Percentiles rank a stretch among this genome's conserved stretches.
phyloP scores from a whole-genome alignment of 2,797 vertebrate species.

The Thripadectes ignobilis region DNA sequence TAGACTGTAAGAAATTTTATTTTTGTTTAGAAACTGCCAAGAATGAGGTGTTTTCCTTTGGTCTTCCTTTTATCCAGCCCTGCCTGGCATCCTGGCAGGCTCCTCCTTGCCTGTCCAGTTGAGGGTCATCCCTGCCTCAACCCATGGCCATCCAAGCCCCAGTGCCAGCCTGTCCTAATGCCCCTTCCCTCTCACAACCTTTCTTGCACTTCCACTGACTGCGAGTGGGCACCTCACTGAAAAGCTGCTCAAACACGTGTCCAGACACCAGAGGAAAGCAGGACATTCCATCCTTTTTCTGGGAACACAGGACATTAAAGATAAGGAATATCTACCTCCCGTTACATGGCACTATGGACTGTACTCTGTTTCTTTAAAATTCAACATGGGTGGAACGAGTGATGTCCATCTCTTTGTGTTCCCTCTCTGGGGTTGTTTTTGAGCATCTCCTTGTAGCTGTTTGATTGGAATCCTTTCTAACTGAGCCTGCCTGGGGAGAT shows the following conservation, averaged over 20 bases:
- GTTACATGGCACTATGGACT: not conserved
- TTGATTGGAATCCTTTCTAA: not conserved
- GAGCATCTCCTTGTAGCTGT: constrained; percentile 31
- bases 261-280: not conserved
- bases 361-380: not conserved
- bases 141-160: accelerated
- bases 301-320: not conserved
- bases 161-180: not conserved
- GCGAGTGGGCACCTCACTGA: not conserved
- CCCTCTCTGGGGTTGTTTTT: not conserved
- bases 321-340: not conserved
- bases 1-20: not conserved
- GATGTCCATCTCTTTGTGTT: not conserved
- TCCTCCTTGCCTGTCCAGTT: not conserved
- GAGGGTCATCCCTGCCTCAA: not conserved
- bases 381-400: not conserved
- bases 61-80: not conserved
- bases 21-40: not conserved
- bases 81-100: not conserved
- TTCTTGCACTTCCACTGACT: too few species aligned
- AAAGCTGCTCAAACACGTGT: not conserved
- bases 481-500: constrained; percentile 29
- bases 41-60: not conserved
- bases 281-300: not conserved
- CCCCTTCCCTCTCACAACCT: not conserved